Conservation (phyloP, 2,888 invertebrate species). For the Allygus modestus region DNA sequence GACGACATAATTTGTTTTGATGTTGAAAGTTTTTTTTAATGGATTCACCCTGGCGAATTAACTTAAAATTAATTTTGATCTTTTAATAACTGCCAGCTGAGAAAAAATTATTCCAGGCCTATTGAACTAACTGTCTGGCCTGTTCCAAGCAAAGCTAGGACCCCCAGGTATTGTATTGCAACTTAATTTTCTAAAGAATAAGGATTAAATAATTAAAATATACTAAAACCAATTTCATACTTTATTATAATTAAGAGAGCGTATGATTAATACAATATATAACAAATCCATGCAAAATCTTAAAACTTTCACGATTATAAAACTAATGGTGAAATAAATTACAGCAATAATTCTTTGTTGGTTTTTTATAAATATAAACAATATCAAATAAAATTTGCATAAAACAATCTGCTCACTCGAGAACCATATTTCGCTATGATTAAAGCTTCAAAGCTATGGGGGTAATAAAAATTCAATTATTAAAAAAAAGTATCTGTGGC, state of each 20-base stretch:
- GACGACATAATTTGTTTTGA: too few species aligned
- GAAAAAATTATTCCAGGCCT: too few species aligned
- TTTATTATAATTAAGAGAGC: constrained; percentile 23
- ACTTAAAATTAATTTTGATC: too few species aligned
- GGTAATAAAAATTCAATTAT: constrained; percentile 43
- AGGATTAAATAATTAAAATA: constrained; percentile 20
- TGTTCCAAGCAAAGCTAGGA: too few species aligned
- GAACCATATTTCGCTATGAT: not conserved
- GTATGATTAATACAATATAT: constrained; percentile 8
- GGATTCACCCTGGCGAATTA: too few species aligned
- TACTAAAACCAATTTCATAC: constrained; percentile 24
- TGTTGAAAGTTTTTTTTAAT: too few species aligned
- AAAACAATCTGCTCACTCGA: not conserved
- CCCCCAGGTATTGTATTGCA: too few species aligned
- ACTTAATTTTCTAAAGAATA: too few species aligned
- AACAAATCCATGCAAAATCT: constrained; percentile 27
- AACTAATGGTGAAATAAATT: constrained; percentile 17
- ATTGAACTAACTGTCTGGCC: too few species aligned
- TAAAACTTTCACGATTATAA: not conserved
- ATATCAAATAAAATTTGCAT: constrained; percentile 21
- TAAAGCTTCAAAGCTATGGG: not conserved
- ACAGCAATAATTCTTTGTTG: constrained; percentile 14
- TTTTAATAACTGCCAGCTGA: too few species aligned
- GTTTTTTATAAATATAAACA: constrained; percentile 24
- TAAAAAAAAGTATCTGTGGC: constrained; percentile 35